These are phyloP conservation scores for Melipona bicolor DNA, from an alignment of 2,888 invertebrate genomes.

Conservation along the genomic window DNA sequence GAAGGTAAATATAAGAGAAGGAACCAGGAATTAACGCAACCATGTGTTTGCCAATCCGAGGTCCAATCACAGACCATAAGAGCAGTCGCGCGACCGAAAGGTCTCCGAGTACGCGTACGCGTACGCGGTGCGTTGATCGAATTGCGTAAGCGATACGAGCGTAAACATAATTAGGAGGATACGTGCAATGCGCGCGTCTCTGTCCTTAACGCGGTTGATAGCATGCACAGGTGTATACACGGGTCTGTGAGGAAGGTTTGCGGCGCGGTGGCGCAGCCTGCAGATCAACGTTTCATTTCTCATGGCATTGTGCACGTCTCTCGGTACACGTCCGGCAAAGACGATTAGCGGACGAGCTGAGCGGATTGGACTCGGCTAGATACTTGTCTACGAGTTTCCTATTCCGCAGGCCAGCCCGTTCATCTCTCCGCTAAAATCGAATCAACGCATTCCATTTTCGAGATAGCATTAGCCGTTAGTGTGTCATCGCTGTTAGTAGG, in stretches of 20 bases:
- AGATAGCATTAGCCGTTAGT: conserved; percentile 19
- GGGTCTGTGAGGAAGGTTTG: conserved; percentile 1
- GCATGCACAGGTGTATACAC: conserved; percentile 18
- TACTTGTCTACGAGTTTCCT: conserved; percentile 44
- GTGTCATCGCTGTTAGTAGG: conserved; percentile 1
- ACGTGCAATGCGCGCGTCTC: conserved; percentile 49
- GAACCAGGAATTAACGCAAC: conserved; percentile 20
- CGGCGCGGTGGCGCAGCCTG: neutral
- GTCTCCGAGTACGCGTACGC: neutral
- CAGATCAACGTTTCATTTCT: conserved; percentile 56
- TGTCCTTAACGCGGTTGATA: conserved; percentile 51
- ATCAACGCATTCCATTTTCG: conserved; percentile 50
- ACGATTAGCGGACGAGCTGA: conserved; percentile 59
- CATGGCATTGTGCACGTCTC: conserved; percentile 34
- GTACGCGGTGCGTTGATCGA: conserved; percentile 24
- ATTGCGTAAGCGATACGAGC: conserved; percentile 18
- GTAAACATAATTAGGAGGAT: conserved; percentile 63
- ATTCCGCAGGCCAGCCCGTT: conserved; percentile 33
- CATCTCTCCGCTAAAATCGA: conserved; percentile 39
- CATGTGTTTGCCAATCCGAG: conserved; percentile 50
- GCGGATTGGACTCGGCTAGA: conserved; percentile 56
- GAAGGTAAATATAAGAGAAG: conserved; percentile 23
- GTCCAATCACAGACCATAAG: conserved; percentile 47
- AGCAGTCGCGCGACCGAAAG: conserved; percentile 37
- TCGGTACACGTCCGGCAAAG: conserved; percentile 63